Evolutionary conservation across 2,797 vertebrate species (phyloP).

Genomic region (Lates japonicus): DNA sequence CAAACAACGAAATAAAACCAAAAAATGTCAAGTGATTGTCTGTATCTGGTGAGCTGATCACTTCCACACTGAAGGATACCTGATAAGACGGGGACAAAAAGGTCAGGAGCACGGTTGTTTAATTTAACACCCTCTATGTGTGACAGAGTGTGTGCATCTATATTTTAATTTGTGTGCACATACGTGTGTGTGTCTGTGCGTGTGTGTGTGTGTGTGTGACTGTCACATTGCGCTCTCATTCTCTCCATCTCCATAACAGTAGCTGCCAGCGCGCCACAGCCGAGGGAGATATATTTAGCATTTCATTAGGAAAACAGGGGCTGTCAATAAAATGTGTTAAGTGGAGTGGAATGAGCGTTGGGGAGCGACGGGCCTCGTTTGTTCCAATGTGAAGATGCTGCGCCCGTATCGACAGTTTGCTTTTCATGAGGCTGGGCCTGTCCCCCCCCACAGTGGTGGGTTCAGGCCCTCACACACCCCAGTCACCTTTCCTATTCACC

Average conservation of each 20-base stretch:
- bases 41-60: slow-evolving; percentile 71
- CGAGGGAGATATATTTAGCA: slow-evolving; percentile 86
- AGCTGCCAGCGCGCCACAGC: slow-evolving; percentile 77
- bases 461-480: slow-evolving; percentile 78
- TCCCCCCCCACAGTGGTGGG: slow-evolving; percentile 69
- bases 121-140: slow-evolving; percentile 57
- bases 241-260: slow-evolving; percentile 84
- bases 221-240: slow-evolving; percentile 81
- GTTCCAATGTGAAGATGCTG: slow-evolving; percentile 85
- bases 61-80: slow-evolving; percentile 63
- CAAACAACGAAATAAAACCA: slow-evolving; percentile 75
- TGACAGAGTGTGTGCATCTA: slow-evolving; percentile 28
- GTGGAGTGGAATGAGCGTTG: slow-evolving; percentile 85
- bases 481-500: slow-evolving; percentile 85
- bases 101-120: slow-evolving; percentile 73
- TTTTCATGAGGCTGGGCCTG: slow-evolving; percentile 81
- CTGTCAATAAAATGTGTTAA: slow-evolving; percentile 88
- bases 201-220: slow-evolving; percentile 33
- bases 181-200: slow-evolving; percentile 30
- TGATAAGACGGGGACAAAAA: slow-evolving; percentile 80
- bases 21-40: slow-evolving; percentile 62
- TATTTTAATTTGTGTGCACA: slow-evolving; percentile 60
- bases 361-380: slow-evolving; percentile 84
- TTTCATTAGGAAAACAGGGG: slow-evolving; percentile 87
- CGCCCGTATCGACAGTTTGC: slow-evolving; percentile 84